These are phyloP conservation scores for Antheraea yamamai DNA, from an alignment of 2,888 invertebrate species.

Conservation along the genomic window DNA sequence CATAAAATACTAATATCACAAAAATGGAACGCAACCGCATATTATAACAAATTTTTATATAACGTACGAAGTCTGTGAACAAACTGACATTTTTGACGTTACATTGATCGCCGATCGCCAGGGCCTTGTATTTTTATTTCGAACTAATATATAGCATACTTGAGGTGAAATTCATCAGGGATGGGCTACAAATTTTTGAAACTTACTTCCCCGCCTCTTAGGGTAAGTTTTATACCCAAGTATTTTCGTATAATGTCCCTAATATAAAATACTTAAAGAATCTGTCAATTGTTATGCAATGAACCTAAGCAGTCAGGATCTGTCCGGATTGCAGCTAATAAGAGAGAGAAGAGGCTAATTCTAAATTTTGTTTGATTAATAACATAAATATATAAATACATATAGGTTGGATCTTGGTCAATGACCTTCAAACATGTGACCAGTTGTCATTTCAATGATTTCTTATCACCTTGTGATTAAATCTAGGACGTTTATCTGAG, in stretches of 20 bases:
- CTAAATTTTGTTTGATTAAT: neutral
- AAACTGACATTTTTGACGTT: slow-evolving; percentile 25
- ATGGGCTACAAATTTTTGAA: slow-evolving; percentile 75
- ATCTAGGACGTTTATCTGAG: slow-evolving; percentile 19
- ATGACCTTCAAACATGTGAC: slow-evolving; percentile 77
- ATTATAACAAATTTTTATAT: too few species aligned
- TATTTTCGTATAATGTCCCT: slow-evolving; percentile 22
- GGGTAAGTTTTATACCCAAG: slow-evolving; percentile 55
- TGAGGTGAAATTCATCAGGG: slow-evolving; percentile 35
- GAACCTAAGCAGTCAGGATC: slow-evolving; percentile 23
- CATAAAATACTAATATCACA: neutral
- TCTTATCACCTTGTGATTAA: slow-evolving; percentile 35
- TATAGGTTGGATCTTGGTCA: slow-evolving; percentile 27
- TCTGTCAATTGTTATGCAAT: slow-evolving; percentile 69
- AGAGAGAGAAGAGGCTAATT: neutral
- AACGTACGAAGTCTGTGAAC: too few species aligned
- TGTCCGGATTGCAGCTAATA: neutral
- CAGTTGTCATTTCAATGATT: slow-evolving; percentile 43
- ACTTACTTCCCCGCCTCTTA: slow-evolving; percentile 66
- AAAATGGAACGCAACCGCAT: slow-evolving; percentile 8
- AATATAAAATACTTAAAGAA: slow-evolving; percentile 25
- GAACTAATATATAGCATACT: slow-evolving; percentile 34
- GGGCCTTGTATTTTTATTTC: slow-evolving; percentile 50
- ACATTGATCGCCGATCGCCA: slow-evolving; percentile 39
- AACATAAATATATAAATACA: neutral